These are phyloP conservation scores for Pteria penguin DNA, from an alignment of 2,888 invertebrate species.

Conservation along the genomic window DNA sequence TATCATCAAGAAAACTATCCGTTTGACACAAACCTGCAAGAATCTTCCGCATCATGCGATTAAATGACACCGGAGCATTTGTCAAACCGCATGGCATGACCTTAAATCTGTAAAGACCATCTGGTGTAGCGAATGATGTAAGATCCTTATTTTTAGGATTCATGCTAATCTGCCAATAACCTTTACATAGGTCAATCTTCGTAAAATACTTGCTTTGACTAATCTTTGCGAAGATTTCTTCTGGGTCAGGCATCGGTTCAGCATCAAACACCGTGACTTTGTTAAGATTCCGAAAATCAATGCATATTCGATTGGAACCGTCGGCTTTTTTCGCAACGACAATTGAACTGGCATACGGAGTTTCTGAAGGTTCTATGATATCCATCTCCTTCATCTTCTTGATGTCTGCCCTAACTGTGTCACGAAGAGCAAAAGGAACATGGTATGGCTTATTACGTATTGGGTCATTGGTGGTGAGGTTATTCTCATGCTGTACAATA, in stretches of 20 bases:
- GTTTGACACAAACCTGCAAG: slow-evolving; percentile 21
- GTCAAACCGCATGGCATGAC: slow-evolving; percentile 34
- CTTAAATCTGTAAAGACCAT: slow-evolving; percentile 11
- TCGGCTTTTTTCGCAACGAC: slow-evolving; percentile 48
- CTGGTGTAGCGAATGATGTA: slow-evolving; percentile 39
- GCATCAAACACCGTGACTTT: slow-evolving; percentile 48
- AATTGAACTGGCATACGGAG: slow-evolving; percentile 45
- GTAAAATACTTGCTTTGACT: slow-evolving; percentile 31
- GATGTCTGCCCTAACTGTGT: slow-evolving; percentile 32
- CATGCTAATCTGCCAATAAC: slow-evolving; percentile 52
- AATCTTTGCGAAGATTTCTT: slow-evolving; percentile 38
- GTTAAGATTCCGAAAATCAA: slow-evolving; percentile 51
- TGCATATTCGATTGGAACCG: slow-evolving; percentile 43
- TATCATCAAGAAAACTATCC: slow-evolving; percentile 39
- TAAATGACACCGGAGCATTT: slow-evolving; percentile 27
- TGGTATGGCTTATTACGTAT: slow-evolving; percentile 36
- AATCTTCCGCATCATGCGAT: slow-evolving; percentile 28
- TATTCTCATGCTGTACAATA: slow-evolving; percentile 19
- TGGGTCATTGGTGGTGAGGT: slow-evolving; percentile 30
- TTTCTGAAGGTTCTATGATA: slow-evolving; percentile 42
- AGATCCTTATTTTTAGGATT: background rate
- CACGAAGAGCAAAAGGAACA: slow-evolving; percentile 33
- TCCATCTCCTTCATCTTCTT: slow-evolving; percentile 41
- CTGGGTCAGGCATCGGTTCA: slow-evolving; percentile 49
- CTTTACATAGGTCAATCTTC: slow-evolving; percentile 46